Evolutionary conservation across 2,888 invertebrate genomes (phyloP), one percentile per base, ranked within the genome.

Genomic region (Sturmia bella): DNA sequence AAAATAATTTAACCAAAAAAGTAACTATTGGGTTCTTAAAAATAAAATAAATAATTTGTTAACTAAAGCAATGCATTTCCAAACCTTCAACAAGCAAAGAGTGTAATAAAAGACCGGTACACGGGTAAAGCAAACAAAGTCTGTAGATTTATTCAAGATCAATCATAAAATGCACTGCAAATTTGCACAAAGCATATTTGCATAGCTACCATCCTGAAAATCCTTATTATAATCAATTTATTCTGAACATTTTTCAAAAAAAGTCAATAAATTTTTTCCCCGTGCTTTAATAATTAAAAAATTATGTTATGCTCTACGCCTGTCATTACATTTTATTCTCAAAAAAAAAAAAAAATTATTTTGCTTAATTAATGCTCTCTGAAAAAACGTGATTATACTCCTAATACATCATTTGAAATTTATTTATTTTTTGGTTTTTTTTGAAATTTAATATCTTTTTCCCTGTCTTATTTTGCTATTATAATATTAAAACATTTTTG

Each of bases 351-450:
- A 56, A 48, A 41, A 52, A 19, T 19, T 19, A 48, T 41, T 39
- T 24, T n/a, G n/a, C n/a, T n/a, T 15, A 50, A 59, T 59, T 75
- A 43, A 52, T 41, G 50, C 52, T 41, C 39, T 50, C 68, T 75
- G 50, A 19, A 66, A n/a, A 59, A 68, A 66, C 66, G 74, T 66
- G 66, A 75, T 66, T 66, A 52, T 68, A 59, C 59, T 50, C 59
- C 43, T 24, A 50, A 68, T 59, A 59, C 48, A 75, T 57, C 56
- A 66, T 75, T 66, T 75, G 7, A 56, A 48, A 50, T 50, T 69
- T 64, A 3, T 0, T 15, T 1, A 6, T 64, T 13, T 32, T 43
- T 59, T 11, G 13, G 6, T 9, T 0, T 45, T 45, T 45, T 43
- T 27, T 4, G 27, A 27, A 27, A 45, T 61, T 61, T 43, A 43